Evolutionary conservation across 2,888 invertebrate species (phyloP), one percentile per base, ranked within the genome.

Genomic region (Chaetogeoica ovagalla): DNA sequence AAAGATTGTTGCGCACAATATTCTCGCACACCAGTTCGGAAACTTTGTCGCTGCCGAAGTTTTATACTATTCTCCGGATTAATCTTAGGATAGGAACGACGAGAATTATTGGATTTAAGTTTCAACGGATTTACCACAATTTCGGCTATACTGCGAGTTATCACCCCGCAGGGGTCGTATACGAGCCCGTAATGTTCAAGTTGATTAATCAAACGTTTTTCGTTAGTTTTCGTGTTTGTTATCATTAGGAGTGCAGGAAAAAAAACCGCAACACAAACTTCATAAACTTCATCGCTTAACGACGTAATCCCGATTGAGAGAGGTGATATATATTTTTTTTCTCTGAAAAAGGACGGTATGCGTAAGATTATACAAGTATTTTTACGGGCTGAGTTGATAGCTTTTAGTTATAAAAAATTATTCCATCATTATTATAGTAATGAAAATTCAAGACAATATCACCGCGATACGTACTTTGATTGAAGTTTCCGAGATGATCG

Each of bases 91-190:
- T 39, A 19, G 19, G 1, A 66, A 17, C 4, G 23, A 65, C 23
- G 13, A 65, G 37, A 37, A 55, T 74, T 74, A 65, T 39, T 39
- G 74, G 65, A 74, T 74, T 74, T 66, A 65, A 55, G 55, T 66
- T 74, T 74, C 65, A 52, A 57, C 39, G 30, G 17, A 66, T 57
- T 57, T 69, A 3, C 15, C 55, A 15, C 11, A 1, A 30, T 43
- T 43, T 9, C 43, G 9, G 43, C 43, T 43, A 43, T 9, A 43
- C 9, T 9, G 11, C 48, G 13, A 30, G 30, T 30, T 30, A 30
- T 30, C 30, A 4, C 30, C 30, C 4, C 4, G 30, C 30, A 30
- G 30, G 30, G 43, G 4, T 43, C 11, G 11, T 43, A 6, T 48
- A 48, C 15, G 15, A 9, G 15, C 13, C 37, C 6, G 0, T 63